Conservation (phyloP, 2,888 invertebrate genomes). For the Diadegma fenestrale region DNA sequence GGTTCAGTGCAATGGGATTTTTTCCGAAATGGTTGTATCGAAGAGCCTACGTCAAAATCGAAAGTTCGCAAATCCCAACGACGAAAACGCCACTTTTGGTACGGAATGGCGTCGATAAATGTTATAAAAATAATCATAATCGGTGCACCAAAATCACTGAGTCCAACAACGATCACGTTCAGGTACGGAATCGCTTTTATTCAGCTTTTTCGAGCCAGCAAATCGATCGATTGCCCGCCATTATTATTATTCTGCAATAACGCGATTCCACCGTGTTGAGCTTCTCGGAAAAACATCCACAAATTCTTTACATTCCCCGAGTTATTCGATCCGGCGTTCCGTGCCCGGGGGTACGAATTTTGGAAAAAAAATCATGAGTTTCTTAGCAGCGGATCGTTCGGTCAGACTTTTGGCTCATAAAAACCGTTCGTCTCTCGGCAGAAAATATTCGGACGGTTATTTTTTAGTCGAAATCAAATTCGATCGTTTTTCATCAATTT, state of each 20-base stretch:
- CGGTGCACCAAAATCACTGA: background rate
- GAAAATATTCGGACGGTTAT: too few species aligned
- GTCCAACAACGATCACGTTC: constrained; percentile 1
- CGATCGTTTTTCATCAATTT: background rate
- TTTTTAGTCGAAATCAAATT: too few species aligned
- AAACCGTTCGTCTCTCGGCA: too few species aligned
- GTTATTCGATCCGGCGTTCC: background rate
- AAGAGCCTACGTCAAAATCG: constrained; percentile 46
- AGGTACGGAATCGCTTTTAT: constrained; percentile 43
- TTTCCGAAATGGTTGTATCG: constrained; percentile 44
- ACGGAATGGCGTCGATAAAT: constrained; percentile 5
- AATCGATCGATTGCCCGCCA: constrained; percentile 9
- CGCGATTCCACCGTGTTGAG: background rate
- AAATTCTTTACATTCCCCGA: background rate
- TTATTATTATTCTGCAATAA: background rate
- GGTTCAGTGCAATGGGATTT: constrained; percentile 15
- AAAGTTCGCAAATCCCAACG: background rate
- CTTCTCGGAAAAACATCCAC: background rate
- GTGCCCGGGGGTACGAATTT: too few species aligned
- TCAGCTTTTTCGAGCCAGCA: constrained; percentile 8
- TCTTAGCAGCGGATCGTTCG: too few species aligned
- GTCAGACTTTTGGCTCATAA: too few species aligned
- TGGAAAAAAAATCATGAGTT: too few species aligned
- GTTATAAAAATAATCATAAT: constrained; percentile 29
- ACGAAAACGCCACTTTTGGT: constrained; percentile 23